Conservation (phyloP, 1,140 invertebrate species). For the Lucilia sericata region DNA sequence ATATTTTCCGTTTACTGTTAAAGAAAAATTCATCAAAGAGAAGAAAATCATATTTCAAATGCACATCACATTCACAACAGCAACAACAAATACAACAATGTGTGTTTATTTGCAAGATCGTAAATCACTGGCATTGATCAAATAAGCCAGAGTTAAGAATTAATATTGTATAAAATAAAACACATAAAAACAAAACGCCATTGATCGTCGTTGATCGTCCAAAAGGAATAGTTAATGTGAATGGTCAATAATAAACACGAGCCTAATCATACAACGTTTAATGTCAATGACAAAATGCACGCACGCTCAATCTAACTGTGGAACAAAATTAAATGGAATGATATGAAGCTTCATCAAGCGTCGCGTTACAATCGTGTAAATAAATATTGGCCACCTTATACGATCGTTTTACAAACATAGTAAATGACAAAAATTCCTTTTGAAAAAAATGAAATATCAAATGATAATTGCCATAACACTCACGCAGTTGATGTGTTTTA, state of each 20-base stretch:
- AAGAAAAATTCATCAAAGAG: background rate
- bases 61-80: background rate
- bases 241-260: conserved; percentile 9
- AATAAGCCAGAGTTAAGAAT: background rate
- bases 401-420: too few species aligned
- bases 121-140: background rate
- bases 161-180: too few species aligned
- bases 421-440: too few species aligned
- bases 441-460: too few species aligned
- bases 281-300: background rate
- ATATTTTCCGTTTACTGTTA: background rate
- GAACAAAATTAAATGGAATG: background rate
- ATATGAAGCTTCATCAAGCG: too few species aligned
- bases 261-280: background rate
- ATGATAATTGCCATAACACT: too few species aligned
- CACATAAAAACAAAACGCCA: too few species aligned
- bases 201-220: too few species aligned
- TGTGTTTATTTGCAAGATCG: background rate
- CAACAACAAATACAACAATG: too few species aligned
- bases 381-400: too few species aligned
- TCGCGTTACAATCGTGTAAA: too few species aligned
- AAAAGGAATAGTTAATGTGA: background rate
- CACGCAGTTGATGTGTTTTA: too few species aligned
- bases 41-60: background rate
- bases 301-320: background rate